Evolutionary conservation across 2,113 vertebrate genomes (phyloP).

Genomic region (Murina feae): DNA sequence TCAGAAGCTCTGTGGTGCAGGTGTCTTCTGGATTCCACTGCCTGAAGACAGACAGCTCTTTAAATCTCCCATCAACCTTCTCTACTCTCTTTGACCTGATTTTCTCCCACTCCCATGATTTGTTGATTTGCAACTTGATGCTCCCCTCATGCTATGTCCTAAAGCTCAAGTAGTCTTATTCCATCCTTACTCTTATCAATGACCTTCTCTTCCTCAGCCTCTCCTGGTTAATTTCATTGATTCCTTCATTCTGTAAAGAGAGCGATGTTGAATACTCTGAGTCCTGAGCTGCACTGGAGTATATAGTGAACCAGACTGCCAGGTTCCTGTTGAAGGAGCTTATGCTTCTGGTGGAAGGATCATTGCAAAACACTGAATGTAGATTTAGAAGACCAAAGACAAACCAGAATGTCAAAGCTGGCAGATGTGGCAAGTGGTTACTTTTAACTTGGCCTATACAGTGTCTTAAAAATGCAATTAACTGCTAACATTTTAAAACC

Average conservation of each 20-base stretch:
- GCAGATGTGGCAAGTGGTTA: neutral
- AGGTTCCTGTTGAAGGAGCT: neutral
- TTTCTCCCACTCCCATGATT: neutral
- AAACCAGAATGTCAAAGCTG: neutral
- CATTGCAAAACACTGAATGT: neutral
- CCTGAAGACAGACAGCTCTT: neutral
- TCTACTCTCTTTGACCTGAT: neutral
- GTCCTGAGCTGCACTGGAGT: neutral
- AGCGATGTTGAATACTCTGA: neutral
- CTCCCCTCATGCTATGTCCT: neutral
- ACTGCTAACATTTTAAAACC: conserved; percentile 5
- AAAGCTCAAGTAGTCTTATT: neutral
- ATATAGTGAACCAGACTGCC: neutral
- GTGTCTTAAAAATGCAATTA: neutral
- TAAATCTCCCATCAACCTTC: neutral
- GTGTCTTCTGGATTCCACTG: neutral
- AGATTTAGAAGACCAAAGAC: neutral
- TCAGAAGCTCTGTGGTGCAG: neutral
- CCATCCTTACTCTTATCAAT: neutral
- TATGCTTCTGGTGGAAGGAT: neutral
- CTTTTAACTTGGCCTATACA: neutral
- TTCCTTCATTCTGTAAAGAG: neutral
- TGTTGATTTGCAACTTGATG: neutral
- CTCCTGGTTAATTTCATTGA: neutral
- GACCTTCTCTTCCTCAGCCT: neutral